Evolutionary conservation across 92 coral and sea anemone genomes (phyloP).

Genomic region (Pocillopora meandrina): DNA sequence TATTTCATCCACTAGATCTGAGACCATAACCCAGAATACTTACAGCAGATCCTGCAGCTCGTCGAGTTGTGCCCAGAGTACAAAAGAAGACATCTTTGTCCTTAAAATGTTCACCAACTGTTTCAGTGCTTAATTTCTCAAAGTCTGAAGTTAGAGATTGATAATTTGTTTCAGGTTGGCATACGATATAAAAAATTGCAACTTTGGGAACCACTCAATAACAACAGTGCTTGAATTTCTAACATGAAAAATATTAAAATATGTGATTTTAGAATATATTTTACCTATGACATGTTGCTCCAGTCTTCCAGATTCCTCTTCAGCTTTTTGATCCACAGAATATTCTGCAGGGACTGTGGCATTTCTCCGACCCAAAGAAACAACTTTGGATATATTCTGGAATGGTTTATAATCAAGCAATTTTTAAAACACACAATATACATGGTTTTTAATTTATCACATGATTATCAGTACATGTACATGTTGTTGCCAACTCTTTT

Average conservation of each 20-base stretch:
- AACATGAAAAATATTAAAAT: no score
- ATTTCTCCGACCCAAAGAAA: slow-evolving; percentile 86
- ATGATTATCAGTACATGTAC: no score
- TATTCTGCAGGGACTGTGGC: slow-evolving; percentile 76
- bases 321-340: slow-evolving; percentile 77
- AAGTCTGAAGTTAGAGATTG: slow-evolving; percentile 62
- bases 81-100: slow-evolving; percentile 90
- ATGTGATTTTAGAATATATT: background rate
- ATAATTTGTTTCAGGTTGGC: background rate
- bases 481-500: no score
- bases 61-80: slow-evolving; percentile 87
- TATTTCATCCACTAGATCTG: background rate
- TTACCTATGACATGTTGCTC: slow-evolving; percentile 81
- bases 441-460: no score
- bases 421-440: no score
- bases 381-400: slow-evolving; percentile 58
- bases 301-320: slow-evolving; percentile 82
- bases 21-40: slow-evolving; percentile 17
- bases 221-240: no score
- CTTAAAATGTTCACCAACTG: slow-evolving; percentile 81
- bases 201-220: no score
- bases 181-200: background rate
- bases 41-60: slow-evolving; percentile 92
- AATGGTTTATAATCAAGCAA: background rate
- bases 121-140: slow-evolving; percentile 83